A percentile compares a stretch with the other conserved stretches of the same genome.
Evolutionary conservation across 2,888 invertebrate species (phyloP).

Genomic region (Mellilla xanthometata): DNA sequence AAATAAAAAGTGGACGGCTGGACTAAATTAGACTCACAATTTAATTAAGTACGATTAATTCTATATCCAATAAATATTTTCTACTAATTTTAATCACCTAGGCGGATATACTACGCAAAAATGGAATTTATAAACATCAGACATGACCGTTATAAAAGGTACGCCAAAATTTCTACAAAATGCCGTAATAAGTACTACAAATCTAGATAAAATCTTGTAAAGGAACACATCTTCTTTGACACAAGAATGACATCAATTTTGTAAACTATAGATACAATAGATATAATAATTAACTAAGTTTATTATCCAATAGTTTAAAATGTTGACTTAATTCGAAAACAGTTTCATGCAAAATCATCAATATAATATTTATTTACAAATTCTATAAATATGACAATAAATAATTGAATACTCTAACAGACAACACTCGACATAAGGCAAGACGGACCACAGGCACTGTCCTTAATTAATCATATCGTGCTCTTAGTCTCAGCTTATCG

Average conservation of each 20-base stretch:
- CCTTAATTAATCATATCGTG: constrained; percentile 23
- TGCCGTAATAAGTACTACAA: constrained; percentile 16
- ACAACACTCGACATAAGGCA: constrained; percentile 16
- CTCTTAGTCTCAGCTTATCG: no score
- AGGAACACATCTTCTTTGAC: constrained; percentile 44
- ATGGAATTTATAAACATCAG: constrained; percentile 32
- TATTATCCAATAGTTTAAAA: no score
- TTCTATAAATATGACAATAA: constrained; percentile 28
- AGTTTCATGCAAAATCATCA: constrained; percentile 8
- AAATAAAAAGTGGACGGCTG: no score
- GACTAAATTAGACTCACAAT: no score
- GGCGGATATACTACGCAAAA: constrained; percentile 8
- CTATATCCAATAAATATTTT: constrained; percentile 1
- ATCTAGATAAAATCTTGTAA: constrained; percentile 22
- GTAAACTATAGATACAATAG: not conserved
- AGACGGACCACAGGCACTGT: constrained; percentile 9
- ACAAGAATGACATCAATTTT: constrained; percentile 26
- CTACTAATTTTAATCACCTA: constrained; percentile 11
- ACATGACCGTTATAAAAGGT: constrained; percentile 24
- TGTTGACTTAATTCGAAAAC: no score
- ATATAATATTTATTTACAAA: constrained; percentile 23
- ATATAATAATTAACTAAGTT: no score
- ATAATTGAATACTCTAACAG: constrained; percentile 32
- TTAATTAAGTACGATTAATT: constrained; percentile 5
- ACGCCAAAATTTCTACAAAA: constrained; percentile 38